Percentiles rank a stretch among this genome's conserved stretches.
These are phyloP conservation scores for Polyergus mexicanus DNA, from an alignment of 1,140 invertebrate species.

Conservation along the genomic window DNA sequence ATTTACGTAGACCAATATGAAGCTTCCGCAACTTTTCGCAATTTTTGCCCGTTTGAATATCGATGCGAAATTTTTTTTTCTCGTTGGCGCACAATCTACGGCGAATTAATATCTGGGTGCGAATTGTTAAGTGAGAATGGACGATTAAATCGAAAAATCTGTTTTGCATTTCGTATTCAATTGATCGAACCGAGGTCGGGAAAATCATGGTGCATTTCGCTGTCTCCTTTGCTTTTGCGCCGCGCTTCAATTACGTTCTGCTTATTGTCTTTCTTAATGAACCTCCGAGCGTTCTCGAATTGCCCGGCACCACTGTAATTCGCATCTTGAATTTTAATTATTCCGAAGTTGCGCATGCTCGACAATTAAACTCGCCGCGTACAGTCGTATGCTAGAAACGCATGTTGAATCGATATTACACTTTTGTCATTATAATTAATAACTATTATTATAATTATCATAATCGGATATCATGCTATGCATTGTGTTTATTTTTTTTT, in stretches of 20 bases:
- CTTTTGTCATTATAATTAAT: neutral
- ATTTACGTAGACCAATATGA: constrained; percentile 46
- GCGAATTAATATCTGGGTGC: constrained; percentile 49
- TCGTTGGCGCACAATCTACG: constrained; percentile 23
- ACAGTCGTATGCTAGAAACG: constrained; percentile 18
- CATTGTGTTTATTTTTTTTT: neutral
- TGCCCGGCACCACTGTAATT: constrained; percentile 61
- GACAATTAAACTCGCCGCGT: constrained; percentile 45
- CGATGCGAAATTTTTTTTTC: constrained; percentile 41
- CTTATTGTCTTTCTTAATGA: constrained; percentile 72
- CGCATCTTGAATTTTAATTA: constrained; percentile 71
- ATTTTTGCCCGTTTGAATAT: constrained; percentile 53
- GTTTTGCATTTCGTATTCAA: constrained; percentile 57
- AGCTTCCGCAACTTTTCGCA: neutral
- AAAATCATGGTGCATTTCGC: constrained; percentile 35
- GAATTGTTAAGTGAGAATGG: constrained; percentile 51
- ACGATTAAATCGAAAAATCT: constrained; percentile 43
- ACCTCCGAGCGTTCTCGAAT: constrained; percentile 66
- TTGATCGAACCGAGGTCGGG: constrained; percentile 46
- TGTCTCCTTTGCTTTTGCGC: neutral
- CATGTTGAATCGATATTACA: constrained; percentile 31
- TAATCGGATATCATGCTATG: neutral
- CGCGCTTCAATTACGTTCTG: constrained; percentile 46
- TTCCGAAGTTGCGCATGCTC: constrained; percentile 52
- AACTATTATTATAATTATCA: constrained; percentile 25